Conservation (phyloP, 2,797 vertebrate genomes). For the Nasua narica region DNA sequence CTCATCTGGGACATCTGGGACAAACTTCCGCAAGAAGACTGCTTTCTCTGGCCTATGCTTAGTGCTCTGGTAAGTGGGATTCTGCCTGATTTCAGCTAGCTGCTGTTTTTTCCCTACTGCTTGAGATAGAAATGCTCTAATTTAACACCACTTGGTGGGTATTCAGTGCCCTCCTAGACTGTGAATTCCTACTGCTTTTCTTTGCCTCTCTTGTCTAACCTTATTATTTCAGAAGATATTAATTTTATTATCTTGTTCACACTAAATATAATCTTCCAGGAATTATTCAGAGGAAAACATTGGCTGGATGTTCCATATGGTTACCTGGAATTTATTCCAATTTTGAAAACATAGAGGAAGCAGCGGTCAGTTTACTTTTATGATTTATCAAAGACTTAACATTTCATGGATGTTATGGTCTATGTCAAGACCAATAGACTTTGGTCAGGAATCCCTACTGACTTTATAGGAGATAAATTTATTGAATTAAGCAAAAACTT, state of each 20-base stretch:
- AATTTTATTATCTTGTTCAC: conserved; percentile 48
- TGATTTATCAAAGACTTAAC: conserved; percentile 3
- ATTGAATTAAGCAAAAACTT: conserved; percentile 43
- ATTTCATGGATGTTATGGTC: neutral
- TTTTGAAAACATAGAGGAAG: conserved; percentile 31
- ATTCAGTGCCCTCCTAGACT: neutral
- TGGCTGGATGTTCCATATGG: neutral
- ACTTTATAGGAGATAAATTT: neutral
- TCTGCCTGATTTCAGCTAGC: neutral
- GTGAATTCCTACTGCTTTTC: conserved; percentile 34
- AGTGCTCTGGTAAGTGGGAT: neutral
- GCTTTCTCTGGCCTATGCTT: neutral
- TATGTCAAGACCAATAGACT: neutral
- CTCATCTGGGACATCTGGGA: neutral
- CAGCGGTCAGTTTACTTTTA: neutral
- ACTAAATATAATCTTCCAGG: conserved; percentile 35
- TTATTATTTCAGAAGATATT: conserved; percentile 47
- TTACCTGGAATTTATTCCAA: conserved; percentile 25
- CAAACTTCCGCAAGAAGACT: neutral
- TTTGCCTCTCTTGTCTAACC: conserved; percentile 1
- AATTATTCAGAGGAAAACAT: conserved; percentile 53
- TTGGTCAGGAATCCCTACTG: conserved; percentile 16
- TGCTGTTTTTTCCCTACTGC: neutral
- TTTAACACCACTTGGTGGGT: neutral
- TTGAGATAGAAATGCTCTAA: conserved; percentile 37